Base-by-base conservation (phyloP, 53 echinoderm and acorn worm genomes). In the Antedon mediterranea region DNA sequence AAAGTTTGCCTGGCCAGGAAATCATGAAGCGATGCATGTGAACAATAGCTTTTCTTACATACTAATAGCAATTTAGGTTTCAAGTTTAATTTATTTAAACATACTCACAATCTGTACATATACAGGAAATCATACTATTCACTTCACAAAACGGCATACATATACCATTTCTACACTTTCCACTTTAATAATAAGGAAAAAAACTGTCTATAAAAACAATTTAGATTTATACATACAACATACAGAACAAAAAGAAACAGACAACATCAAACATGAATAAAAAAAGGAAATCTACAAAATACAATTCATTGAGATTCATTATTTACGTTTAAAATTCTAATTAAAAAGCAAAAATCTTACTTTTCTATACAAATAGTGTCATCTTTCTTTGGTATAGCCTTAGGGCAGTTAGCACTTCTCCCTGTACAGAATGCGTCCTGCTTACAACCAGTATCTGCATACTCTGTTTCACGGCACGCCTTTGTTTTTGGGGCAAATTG, bases 141-240 rank as follows among this genome's bases (percentile, higher is more conserved):
- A 79, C 75, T 74, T 94, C 94, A 79, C 94, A 94, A 85, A 94
- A 94, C 30, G 91, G 80, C 31, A 41, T 28, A 31, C 94, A 94
- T 0, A 43, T 9, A 0, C 94, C 94, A 23, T 32, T 30, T 6
- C 71, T 32, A 78, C 94, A 94, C 34, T 78, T 83, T 26, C 94
- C 94, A 74, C 94, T 94, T 83, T 29, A 77, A 81, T 43, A 73
- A 33, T 33, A 75, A 37, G 37, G 37, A 37, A 4, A 37, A n/a
- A n/a, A n/a, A n/a, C n/a, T n/a, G n/a, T n/a, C n/a, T n/a, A n/a
- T n/a, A n/a, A n/a, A 6, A 6, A 37, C 4, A 4, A 6, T 11
- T 37, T 37, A 4, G 37, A 37, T 37, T 37, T 37, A n/a, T n/a
- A n/a, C n/a, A n/a, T n/a, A n/a, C n/a, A n/a, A n/a, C n/a, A n/a